Conservation (phyloP, 2,113 vertebrate species). For the Tamias sibiricus region DNA sequence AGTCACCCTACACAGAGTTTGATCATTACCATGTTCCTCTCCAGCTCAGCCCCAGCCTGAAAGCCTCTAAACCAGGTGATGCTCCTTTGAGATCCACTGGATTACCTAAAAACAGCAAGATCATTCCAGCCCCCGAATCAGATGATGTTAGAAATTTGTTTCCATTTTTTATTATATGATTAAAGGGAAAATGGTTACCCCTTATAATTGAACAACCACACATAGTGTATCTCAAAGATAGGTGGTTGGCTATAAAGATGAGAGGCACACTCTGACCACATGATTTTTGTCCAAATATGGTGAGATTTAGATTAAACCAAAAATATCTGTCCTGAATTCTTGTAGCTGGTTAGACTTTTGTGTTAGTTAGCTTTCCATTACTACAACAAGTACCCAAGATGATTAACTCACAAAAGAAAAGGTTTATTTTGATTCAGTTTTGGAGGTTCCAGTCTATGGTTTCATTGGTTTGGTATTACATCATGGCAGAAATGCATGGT, state of each 20-base stretch:
- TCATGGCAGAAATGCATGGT: too few species aligned
- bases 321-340: not conserved
- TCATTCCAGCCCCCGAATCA: not conserved
- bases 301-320: not conserved
- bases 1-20: not conserved
- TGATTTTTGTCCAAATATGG: not conserved
- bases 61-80: not conserved
- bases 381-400: too few species aligned
- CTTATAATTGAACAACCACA: not conserved
- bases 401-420: not conserved
- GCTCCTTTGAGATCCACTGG: not conserved
- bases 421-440: not conserved
- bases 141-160: not conserved
- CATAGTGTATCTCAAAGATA: not conserved
- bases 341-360: not conserved
- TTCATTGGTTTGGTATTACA: rapidly evolving
- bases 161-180: not conserved
- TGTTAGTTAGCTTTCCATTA: not conserved
- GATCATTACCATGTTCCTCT: not conserved
- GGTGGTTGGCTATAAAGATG: not conserved
- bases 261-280: not conserved
- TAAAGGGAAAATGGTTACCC: not conserved
- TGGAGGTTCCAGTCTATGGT: not conserved
- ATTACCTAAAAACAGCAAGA: not conserved
- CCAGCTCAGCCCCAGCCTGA: not conserved